A percentile compares a stretch with the other conserved stretches of the same genome.
These are phyloP conservation scores for Pluvialis apricaria DNA, from an alignment of 2,113 vertebrate genomes.

Conservation along the genomic window DNA sequence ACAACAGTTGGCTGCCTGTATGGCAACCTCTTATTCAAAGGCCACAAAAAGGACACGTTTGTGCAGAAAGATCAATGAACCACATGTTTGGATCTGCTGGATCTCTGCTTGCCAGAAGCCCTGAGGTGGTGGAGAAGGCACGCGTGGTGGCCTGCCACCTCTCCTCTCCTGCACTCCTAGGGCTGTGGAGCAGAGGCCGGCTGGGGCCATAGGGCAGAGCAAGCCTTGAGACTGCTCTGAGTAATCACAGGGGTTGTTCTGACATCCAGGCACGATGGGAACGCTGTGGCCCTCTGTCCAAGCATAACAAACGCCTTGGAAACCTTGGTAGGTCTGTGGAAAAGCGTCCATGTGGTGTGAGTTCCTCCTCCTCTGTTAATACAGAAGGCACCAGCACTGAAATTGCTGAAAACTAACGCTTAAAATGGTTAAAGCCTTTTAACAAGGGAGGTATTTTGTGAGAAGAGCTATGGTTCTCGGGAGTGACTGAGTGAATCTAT, in stretches of 20 bases:
- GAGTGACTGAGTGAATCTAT: neutral
- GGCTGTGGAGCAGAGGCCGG: neutral
- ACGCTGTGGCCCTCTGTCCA: neutral
- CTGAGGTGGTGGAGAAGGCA: neutral
- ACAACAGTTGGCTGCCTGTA: neutral
- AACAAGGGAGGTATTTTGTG: neutral
- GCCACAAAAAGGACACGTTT: neutral
- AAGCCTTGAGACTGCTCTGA: neutral
- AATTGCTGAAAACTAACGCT: neutral
- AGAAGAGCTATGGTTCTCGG: neutral
- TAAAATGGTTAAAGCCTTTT: neutral
- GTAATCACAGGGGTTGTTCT: neutral
- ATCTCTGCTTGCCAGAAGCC: neutral
- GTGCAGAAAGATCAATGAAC: neutral
- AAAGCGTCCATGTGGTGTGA: neutral
- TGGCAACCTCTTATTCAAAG: neutral
- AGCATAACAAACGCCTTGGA: neutral
- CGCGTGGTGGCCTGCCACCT: neutral
- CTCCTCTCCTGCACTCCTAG: neutral
- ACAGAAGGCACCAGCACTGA: neutral
- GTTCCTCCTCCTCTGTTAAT: neutral
- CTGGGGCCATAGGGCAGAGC: fast-evolving
- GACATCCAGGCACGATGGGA: neutral
- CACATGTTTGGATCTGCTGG: neutral
- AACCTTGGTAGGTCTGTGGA: neutral